Evolutionary conservation across 2,797 vertebrate genomes (phyloP).

Genomic region (Heliangelus exortis): DNA sequence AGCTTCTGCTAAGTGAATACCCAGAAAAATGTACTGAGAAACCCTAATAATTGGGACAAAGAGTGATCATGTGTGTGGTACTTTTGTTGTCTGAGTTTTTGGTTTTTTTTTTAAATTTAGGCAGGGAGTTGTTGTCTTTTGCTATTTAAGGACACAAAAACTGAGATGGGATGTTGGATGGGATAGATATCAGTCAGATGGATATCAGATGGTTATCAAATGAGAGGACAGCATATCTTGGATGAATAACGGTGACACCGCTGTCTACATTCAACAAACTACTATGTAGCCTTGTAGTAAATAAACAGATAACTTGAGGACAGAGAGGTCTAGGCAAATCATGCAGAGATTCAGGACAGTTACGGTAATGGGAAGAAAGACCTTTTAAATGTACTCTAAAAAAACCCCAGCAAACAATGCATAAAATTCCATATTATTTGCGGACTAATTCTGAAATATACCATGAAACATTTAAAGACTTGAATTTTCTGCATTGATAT

Average conservation of each 20-base stretch:
- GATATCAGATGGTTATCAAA: background rate
- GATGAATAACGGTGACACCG: background rate
- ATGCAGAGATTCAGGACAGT: background rate
- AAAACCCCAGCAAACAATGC: accelerated
- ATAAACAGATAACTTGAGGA: background rate
- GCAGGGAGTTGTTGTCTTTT: background rate
- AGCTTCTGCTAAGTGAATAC: background rate
- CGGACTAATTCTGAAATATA: background rate
- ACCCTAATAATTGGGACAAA: background rate
- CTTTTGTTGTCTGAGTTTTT: background rate
- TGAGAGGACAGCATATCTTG: background rate
- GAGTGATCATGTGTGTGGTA: accelerated
- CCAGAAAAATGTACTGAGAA: background rate
- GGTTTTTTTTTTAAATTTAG: background rate
- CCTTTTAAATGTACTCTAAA: background rate
- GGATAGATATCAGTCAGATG: background rate
- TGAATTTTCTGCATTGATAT: background rate
- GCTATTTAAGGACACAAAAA: background rate
- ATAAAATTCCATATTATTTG: background rate
- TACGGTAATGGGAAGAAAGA: background rate
- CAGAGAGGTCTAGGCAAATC: background rate
- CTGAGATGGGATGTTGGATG: background rate
- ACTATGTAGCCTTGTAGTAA: background rate
- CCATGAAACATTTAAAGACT: background rate
- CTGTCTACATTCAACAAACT: background rate